Base-by-base conservation (phyloP, 1,140 invertebrate genomes). In the Pseudomyrmex cubaensis region DNA sequence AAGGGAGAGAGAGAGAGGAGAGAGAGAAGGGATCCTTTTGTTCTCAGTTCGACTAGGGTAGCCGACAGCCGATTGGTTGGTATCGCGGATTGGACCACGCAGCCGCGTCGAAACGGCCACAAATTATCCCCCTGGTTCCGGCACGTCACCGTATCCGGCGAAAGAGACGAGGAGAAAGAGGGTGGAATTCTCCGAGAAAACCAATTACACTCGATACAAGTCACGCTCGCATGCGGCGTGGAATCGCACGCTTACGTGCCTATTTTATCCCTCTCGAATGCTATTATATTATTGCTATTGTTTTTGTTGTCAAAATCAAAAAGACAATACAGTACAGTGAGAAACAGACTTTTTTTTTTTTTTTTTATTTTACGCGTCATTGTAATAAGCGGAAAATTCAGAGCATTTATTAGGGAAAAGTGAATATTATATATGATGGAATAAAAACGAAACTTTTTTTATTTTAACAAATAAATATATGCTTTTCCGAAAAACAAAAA, bases 51-150 rank as follows among this genome's bases (percentile, higher is more conserved):
- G 76, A 78, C 84, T 82, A 83, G 90, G 88, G 90, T 90, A 90
- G 87, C 82, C 67, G 83, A 88, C 86, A 91, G 84, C 85, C 87
- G 87, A 92, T 92, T 92, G 91, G 91, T 85, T 83, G 89, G 56
- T 82, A 86, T 82, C 85, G 80, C 84, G 85, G 90, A 91, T 90
- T 90, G 89, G 90, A 90, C 85, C 91, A 89, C 91, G 90, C 90
- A 91, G 88, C 66, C 90, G 90, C 89, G 80, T 82, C 82, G 83
- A 87, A 76, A 88, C 87, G 88, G 35, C 87, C 88, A 83, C 90
- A 87, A 92, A 92, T 92, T 92, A 90, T 90, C 84, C 86, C 85
- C 73, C 80, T 85, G 61, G 50, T 52, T 35, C 35, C 35, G 35
- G 56, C 82, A 72, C 76, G 46, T 82, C 83, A 76, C 35, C 72